Evolutionary conservation across 2,113 vertebrate species (phyloP).

Genomic region (Lamprotornis superbus): DNA sequence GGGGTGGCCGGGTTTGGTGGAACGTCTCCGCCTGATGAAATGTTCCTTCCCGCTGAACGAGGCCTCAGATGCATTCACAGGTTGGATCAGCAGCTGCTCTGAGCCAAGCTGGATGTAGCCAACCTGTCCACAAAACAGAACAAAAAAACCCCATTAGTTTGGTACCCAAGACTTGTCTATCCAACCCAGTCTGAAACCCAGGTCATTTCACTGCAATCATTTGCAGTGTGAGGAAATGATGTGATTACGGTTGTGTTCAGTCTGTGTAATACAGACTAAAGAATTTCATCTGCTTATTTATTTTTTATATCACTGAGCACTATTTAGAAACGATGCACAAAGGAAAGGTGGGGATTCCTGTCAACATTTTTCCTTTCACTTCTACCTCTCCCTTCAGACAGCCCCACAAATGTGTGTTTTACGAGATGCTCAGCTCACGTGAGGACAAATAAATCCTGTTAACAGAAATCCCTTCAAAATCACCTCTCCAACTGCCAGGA

Average conservation of each 20-base stretch:
- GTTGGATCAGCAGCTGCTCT: constrained; percentile 86
- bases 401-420: accelerated
- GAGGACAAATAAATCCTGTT: neutral
- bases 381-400: neutral
- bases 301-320: neutral
- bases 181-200: neutral
- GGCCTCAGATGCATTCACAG: constrained; percentile 71
- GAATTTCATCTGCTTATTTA: neutral
- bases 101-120: constrained; percentile 86
- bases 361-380: neutral
- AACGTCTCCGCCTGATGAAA: constrained; percentile 75
- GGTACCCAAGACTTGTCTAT: neutral
- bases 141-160: neutral
- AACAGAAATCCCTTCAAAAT: neutral
- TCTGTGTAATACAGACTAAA: neutral
- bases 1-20: neutral
- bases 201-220: neutral
- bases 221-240: neutral
- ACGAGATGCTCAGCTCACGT: neutral
- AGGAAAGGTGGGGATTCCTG: neutral
- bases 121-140: constrained; percentile 74
- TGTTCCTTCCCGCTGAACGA: constrained; percentile 83
- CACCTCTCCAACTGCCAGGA: neutral
- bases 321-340: neutral
- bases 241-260: neutral